phyloP scores from a whole-genome alignment of 2,113 vertebrate genomes.

The Aleadryas rufinucha region DNA sequence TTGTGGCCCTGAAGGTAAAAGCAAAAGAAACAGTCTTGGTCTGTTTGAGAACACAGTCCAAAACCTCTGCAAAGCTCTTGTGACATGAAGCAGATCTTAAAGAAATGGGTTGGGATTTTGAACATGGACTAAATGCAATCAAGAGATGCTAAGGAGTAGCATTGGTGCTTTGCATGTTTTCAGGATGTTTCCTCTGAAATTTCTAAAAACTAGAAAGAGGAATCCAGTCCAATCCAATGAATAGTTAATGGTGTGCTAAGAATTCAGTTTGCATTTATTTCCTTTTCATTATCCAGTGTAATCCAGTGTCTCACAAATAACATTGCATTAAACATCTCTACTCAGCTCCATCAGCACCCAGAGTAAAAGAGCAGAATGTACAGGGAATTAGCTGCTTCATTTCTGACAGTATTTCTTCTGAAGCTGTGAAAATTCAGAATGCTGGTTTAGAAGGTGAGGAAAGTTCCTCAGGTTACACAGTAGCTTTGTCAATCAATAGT shows the following conservation, averaged over 20 bases:
- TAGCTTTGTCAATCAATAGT: background rate
- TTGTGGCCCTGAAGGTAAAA: conserved; percentile 5
- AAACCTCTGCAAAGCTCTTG: background rate
- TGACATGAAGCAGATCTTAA: background rate
- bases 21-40: background rate
- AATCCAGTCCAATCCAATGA: background rate
- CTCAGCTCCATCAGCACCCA: background rate
- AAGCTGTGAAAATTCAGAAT: background rate
- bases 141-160: background rate
- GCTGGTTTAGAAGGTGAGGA: background rate
- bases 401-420: background rate
- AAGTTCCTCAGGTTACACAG: background rate
- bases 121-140: background rate
- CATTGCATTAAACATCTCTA: background rate
- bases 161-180: background rate
- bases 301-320: background rate
- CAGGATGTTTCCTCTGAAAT: background rate
- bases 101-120: background rate
- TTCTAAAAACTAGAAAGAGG: background rate
- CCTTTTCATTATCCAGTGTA: background rate
- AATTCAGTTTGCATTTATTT: background rate
- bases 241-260: background rate
- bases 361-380: background rate
- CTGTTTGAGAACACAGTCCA: background rate
- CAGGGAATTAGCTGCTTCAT: background rate